Evolutionary conservation across 2,888 invertebrate genomes (phyloP), one percentile per base, ranked within the genome.

Genomic region (Cryptocheilus praepositus): DNA sequence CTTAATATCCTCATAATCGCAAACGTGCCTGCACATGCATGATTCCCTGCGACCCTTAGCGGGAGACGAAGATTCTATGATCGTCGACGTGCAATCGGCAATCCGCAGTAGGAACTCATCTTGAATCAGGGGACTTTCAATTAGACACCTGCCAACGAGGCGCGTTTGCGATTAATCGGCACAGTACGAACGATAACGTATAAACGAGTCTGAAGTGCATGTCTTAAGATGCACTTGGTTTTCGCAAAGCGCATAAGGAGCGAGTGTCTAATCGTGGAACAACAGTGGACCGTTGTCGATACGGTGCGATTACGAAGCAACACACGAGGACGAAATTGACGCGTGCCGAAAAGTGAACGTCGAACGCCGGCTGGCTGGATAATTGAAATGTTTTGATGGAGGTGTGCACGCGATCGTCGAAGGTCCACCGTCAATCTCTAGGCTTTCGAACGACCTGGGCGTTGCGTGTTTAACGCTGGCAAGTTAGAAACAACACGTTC

Each of bases 141-240:
- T 49, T 13, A 13, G n/a, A 49, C 49, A 18, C n/a, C 16, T 49
- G 18, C n/a, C 53, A 18, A 8, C 16, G 21, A 7, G 53, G 53
- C 53, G 2, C 25, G 25, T 15, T 21, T 18, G 53, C 36, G 36
- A 36, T 36, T 53, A 53, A 21, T 53, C 25, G 53, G 21, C 5
- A 53, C 15, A 21, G 25, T 53, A 25, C 44, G 16, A 56, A 56
- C 54, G 49, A 62, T 57, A 56, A 63, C 56, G 19, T 49, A 8
- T 18, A 43, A 57, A 56, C 57, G 56, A 63, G 11, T 64, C 72
- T 61, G 73, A 60, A 64, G 79, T 79, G 79, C 79, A 79, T 73
- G 79, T 79, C 79, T 79, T 77, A 76, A 74, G 79, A 79, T 79
- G 79, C 79, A 79, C 79, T 79, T 79, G 77, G 77, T 79, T 67